phyloP scores from a whole-genome alignment of 2,797 vertebrate species.

The Acanthornis magna region DNA sequence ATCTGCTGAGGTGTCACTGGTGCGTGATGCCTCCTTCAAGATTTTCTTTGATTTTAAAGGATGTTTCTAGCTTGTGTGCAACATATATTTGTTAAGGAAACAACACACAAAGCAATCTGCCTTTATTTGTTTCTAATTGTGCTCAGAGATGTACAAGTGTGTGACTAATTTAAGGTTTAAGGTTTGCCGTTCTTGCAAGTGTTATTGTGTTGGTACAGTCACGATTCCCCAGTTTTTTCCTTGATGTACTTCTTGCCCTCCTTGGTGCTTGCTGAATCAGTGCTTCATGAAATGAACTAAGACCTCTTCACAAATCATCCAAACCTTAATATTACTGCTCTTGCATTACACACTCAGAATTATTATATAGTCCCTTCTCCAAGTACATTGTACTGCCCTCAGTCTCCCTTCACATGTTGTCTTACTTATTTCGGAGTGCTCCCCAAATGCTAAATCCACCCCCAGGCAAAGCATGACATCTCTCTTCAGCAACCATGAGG shows the following conservation, averaged over 20 bases:
- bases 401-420: background rate
- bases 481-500: background rate
- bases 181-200: background rate
- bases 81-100: background rate
- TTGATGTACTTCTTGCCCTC: background rate
- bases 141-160: background rate
- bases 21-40: background rate
- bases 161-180: background rate
- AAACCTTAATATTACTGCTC: background rate
- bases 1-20: background rate
- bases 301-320: background rate
- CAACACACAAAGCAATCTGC: background rate
- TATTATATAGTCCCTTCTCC: background rate
- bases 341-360: background rate
- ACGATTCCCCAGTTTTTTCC: background rate
- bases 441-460: background rate
- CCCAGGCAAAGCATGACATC: background rate
- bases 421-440: background rate
- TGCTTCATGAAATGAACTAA: background rate
- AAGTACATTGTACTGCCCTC: background rate
- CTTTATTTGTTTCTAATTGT: background rate
- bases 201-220: background rate
- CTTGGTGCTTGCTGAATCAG: background rate
- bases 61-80: background rate
- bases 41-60: background rate